Evolutionary conservation across 2,888 invertebrate genomes (phyloP), one percentile per base, ranked within the genome.

Genomic region (Nomada fucata): DNA sequence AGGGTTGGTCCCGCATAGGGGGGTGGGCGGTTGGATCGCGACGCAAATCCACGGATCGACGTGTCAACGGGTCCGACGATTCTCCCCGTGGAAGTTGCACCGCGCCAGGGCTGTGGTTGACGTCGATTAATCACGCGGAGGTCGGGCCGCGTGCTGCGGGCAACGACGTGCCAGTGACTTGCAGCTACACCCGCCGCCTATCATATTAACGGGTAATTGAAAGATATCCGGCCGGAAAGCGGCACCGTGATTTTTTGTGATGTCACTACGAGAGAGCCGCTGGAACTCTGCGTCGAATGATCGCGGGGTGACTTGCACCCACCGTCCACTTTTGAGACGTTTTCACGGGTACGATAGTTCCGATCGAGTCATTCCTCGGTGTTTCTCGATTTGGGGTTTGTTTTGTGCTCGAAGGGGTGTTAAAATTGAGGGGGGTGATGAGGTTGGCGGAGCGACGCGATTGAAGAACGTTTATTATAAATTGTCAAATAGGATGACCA

Each of bases 201-300:
- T 93, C 92, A 91, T 92, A 93, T 93, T 92, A 92, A 91, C 91
- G 90, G 90, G 89, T 93, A 93, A 93, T 93, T 93, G 93, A 93
- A 93, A 93, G 93, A 93, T 93, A 93, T 93, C 93, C 92, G 91
- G 89, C 88, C 90, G 91, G 89, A 93, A 92, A 92, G 91, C 91
- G 90, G 88, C 88, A 79, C 90, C 90, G 91, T 91, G 91, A 92
- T 91, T 92, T 89, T 90, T 89, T 90, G 90, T 91, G 89, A 88
- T 92, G 92, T 93, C 93, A 92, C 91, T 90, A 87, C 85, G 86
- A 83, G 47, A 11, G 77, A 75, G 55, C 55, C 68, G 76, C 50
- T 7, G n/a, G 52, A 36, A 59, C 59, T 92, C 90, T 92, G 92
- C 87, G 89, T 81, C 85, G 84, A 93, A 93, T 90, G 93, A 92